Evolutionary conservation across 2,888 invertebrate genomes (phyloP), one percentile per base, ranked within the genome.

Genomic region (Lasioglossum zephyrum): DNA sequence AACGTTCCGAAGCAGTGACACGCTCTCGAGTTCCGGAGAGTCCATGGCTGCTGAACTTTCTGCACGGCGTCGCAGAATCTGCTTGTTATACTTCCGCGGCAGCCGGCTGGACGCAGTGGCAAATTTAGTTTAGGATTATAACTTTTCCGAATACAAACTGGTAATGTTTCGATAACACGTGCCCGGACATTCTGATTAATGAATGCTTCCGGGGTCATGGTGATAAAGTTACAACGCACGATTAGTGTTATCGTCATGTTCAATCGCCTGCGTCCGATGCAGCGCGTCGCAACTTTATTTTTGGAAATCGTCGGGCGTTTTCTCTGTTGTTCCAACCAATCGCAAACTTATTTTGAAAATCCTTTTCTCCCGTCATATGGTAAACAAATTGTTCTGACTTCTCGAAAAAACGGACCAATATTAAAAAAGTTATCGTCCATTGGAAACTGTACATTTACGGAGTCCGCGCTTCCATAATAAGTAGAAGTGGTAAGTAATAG

Each of bases 121-220:
- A 39, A 89, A 88, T 87, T 87, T 80, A 87, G 88, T 88, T 89
- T 81, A 49, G 77, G 77, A 66, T 87, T 77, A 89, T 85, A 88
- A 89, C 84, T 83, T 86, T 83, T 79, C 81, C 81, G 76, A 72
- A 79, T 73, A 79, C 81, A 78, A 81, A 83, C 82, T 81, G 69
- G 76, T 60, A n/a, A 74, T 77, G 82, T 82, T 76, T 86, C 75
- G 86, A 86, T 81, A 86, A 75, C 81, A 86, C 86, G 78, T 70
- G 86, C 57, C 76, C 36, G 77, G 86, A 81, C 73, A 69, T 63
- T 82, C 79, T 86, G 86, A 86, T 86, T 86, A 86, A 86, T 82
- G 82, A 87, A 77, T 69, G 78, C 53, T 72, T 41, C 4, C 18
- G n/a, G 18, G 47, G 36, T 26, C 44, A 66, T 72, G 73, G 49